phyloP scores from a whole-genome alignment of 92 coral and sea anemone species.

The Micromussa lordhowensis region DNA sequence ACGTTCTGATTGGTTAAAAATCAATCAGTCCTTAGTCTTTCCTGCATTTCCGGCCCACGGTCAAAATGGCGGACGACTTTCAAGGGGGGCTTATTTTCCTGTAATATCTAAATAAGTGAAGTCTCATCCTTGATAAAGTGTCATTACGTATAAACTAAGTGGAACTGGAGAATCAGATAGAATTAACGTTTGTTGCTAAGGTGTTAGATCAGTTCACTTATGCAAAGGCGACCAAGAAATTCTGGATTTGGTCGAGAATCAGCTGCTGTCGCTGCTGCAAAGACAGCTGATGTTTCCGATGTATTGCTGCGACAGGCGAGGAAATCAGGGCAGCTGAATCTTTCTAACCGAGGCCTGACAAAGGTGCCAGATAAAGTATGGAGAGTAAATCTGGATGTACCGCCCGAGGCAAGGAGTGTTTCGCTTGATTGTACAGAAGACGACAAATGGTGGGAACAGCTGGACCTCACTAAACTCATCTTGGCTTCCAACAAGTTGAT shows the following conservation, averaged over 20 bases:
- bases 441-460: slow-evolving; percentile 99
- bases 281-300: slow-evolving; percentile 75
- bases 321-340: slow-evolving; percentile 91
- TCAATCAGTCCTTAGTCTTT: slow-evolving; percentile 11
- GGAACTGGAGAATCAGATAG: not conserved
- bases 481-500: slow-evolving; percentile 89
- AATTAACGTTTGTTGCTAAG: not conserved
- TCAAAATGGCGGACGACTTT: not conserved
- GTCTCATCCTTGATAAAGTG: not conserved
- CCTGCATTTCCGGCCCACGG: not conserved
- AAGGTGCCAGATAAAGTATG: slow-evolving; percentile 93
- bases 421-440: slow-evolving; percentile 87
- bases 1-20: not conserved
- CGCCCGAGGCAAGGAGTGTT: slow-evolving; percentile 84
- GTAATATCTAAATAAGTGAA: not conserved
- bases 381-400: slow-evolving; percentile 86
- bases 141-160: not conserved
- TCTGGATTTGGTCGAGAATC: slow-evolving; percentile 63
- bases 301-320: slow-evolving; percentile 90
- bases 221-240: slow-evolving; percentile 72
- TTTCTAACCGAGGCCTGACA: slow-evolving; percentile 82
- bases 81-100: not conserved
- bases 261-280: slow-evolving; percentile 16
- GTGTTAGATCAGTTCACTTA: not conserved
- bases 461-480: slow-evolving; percentile 84